Conservation (phyloP, 2,888 invertebrate genomes). For the Lumbricus terrestris region DNA sequence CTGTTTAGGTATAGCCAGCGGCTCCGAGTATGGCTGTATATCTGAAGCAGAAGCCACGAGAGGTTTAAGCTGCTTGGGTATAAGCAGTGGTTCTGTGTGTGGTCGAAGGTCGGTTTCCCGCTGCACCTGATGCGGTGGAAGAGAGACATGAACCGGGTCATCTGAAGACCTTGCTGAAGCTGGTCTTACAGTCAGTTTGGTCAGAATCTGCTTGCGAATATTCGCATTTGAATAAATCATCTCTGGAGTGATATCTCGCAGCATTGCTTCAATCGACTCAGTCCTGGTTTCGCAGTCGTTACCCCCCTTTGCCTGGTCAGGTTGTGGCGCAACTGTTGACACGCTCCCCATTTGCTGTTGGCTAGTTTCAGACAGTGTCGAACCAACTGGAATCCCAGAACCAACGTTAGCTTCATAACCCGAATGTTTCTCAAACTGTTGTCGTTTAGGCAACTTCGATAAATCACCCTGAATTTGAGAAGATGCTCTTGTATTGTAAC, state of each 20-base stretch:
- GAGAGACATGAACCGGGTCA: not conserved
- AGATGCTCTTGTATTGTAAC: not conserved
- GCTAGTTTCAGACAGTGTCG: not conserved
- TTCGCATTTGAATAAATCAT: not conserved
- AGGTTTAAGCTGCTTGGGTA: too few relatives aligned
- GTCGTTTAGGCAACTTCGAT: not conserved
- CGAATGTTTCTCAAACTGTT: not conserved
- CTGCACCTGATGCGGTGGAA: not conserved
- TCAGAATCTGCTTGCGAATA: not conserved
- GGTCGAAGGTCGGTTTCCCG: not conserved
- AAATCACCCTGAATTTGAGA: not conserved
- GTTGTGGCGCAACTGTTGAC: not conserved
- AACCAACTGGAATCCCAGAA: not conserved
- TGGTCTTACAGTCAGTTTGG: not conserved
- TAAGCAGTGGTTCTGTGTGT: too few relatives aligned
- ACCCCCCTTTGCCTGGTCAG: not conserved
- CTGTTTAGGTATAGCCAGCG: not conserved
- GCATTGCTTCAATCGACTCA: slow-evolving; percentile 5
- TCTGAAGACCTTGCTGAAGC: not conserved
- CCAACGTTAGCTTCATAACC: not conserved
- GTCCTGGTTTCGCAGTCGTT: not conserved
- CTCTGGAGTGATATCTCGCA: not conserved
- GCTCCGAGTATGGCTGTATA: not conserved
- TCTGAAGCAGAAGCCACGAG: not conserved
- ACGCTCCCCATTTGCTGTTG: not conserved